Evolutionary conservation across 1,140 invertebrate species (phyloP).

Genomic region (Ostrea edulis): DNA sequence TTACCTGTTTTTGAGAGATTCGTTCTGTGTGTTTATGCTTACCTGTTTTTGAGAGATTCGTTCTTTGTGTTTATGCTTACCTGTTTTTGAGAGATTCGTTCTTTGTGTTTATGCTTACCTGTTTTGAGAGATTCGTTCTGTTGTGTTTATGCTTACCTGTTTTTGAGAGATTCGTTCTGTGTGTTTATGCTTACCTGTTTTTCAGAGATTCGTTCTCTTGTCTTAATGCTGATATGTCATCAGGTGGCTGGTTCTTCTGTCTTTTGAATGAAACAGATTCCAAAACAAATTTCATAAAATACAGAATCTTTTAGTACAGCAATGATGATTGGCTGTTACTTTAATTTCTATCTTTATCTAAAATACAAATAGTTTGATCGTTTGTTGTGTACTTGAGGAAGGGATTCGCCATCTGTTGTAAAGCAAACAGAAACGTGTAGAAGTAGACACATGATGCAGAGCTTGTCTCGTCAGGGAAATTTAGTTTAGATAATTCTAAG

Average conservation of each 20-base stretch:
- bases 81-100: too few species aligned
- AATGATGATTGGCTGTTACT: too few species aligned
- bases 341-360: too few species aligned
- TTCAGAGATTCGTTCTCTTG: constrained; percentile 2
- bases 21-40: neutral
- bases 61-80: neutral
- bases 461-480: too few species aligned
- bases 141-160: neutral
- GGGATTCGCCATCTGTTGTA: too few species aligned
- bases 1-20: constrained; percentile 7
- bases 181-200: neutral
- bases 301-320: too few species aligned
- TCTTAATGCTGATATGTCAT: neutral
- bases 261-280: neutral
- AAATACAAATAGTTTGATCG: too few species aligned
- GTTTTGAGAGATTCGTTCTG: constrained; percentile 7
- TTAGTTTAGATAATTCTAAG: too few species aligned
- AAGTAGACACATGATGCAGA: too few species aligned
- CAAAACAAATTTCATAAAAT: too few species aligned
- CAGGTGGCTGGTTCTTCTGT: neutral
- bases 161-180: constrained; percentile 12
- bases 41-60: constrained; percentile 11
- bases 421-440: too few species aligned
- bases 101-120: neutral
- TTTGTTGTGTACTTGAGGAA: too few species aligned